Percentiles rank a stretch among this genome's conserved stretches.
Conservation (phyloP, 2,888 invertebrate genomes). For the Xestoiulus laeticollis region DNA sequence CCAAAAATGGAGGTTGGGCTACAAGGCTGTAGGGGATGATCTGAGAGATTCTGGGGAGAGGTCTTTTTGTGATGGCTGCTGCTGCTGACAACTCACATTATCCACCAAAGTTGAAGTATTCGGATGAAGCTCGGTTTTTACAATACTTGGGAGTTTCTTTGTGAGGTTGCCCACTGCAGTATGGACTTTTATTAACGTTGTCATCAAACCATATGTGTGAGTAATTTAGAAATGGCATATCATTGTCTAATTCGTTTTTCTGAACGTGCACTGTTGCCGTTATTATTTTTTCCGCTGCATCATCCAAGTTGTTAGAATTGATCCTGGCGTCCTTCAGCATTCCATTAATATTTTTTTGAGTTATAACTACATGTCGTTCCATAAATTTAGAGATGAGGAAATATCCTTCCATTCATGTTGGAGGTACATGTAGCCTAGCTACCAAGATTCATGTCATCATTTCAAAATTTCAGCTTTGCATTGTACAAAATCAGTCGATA, state of each 20-base stretch:
- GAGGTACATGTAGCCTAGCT: too few species aligned
- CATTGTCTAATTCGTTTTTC: neutral
- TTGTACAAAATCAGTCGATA: neutral
- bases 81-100: constrained; percentile 14
- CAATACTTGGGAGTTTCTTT: neutral
- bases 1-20: neutral
- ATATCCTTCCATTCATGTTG: too few species aligned
- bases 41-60: neutral
- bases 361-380: too few species aligned
- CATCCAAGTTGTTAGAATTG: too few species aligned
- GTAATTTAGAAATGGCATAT: too few species aligned
- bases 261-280: neutral
- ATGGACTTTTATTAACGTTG: neutral
- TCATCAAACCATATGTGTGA: neutral
- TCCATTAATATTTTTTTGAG: too few species aligned
- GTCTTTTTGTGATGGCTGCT: neutral
- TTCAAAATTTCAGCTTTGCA: neutral
- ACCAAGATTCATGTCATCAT: neutral
- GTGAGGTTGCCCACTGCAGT: neutral
- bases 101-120: neutral
- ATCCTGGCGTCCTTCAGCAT: too few species aligned
- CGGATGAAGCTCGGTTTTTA: neutral
- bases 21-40: neutral
- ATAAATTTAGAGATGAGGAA: too few species aligned
- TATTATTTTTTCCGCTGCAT: too few species aligned